Base-by-base conservation (phyloP, 1,140 invertebrate species). In the Formica exsecta region DNA sequence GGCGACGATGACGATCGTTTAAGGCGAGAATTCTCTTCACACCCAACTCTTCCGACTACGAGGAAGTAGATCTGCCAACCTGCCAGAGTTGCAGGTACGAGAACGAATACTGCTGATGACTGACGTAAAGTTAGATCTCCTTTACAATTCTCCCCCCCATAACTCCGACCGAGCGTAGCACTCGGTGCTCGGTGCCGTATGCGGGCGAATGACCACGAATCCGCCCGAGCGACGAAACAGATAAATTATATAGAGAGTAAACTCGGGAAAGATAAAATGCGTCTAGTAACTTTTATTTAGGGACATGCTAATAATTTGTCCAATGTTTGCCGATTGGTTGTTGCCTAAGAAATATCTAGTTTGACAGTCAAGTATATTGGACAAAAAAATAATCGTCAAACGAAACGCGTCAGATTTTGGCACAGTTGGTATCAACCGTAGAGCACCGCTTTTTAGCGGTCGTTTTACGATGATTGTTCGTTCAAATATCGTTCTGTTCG, bases 81-180 rank as follows among this genome's bases (percentile, higher is more conserved):
- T 51, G 79, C 88, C 80, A 89, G 81, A 87, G 68, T 87, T 88
- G 57, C 87, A 75, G 61, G n/a, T 91, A 87, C 86, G 86, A 87
- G 85, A 89, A 92, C 91, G 90, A 93, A 90, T 92, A 93, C 92
- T 92, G 90, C 88, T 64, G 85, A 91, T 92, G 89, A 91, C 91
- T 91, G 89, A 90, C 90, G 86, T 90, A 91, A 92, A 92, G 91
- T 92, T 91, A 91, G 91, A 92, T 85, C 88, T 92, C 86, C 76
- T 80, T 74, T 44, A 36, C 79, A 22, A 22, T 57, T 38, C 87
- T 70, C 87, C 74, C 80, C 83, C 73, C 64, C 89, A 84, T 73
- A 65, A 29, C 13, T 62, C 25, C 8, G 3, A 3, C 29, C 38
- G 44, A 48, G 70, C 41, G 0, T 13, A 80, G n/a, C 62, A 59